Percentiles rank a stretch among this genome's conserved stretches.
Evolutionary conservation across 2,888 invertebrate genomes (phyloP).

Genomic region (Slavum lentiscoides): DNA sequence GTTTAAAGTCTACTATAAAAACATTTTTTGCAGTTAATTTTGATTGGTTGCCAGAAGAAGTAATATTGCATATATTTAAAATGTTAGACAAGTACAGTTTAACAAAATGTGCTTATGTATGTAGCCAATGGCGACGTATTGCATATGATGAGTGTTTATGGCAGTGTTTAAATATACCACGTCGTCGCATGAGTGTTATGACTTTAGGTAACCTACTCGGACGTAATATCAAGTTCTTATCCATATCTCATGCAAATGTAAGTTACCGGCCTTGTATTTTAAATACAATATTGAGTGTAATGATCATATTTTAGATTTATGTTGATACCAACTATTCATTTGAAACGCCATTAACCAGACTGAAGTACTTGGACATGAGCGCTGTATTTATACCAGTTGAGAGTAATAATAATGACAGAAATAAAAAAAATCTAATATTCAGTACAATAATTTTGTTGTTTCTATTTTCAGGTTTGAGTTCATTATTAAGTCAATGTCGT

Average conservation of each 20-base stretch:
- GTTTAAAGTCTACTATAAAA: neutral
- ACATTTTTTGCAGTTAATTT: conserved; percentile 66
- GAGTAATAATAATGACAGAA: conserved; percentile 6
- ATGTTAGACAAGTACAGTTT: conserved; percentile 79
- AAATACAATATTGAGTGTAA: neutral
- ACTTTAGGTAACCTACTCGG: conserved; percentile 75
- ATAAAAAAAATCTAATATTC: neutral
- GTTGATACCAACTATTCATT: conserved; percentile 42
- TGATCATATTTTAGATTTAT: conserved; percentile 35
- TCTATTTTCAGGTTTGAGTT: conserved; percentile 62
- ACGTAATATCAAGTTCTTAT: conserved; percentile 75
- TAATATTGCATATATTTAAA: conserved; percentile 78
- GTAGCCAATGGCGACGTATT: conserved; percentile 77
- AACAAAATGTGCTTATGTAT: conserved; percentile 73
- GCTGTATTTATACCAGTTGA: conserved; percentile 70
- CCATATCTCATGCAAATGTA: conserved; percentile 81
- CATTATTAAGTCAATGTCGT: conserved; percentile 69
- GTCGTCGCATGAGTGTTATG: conserved; percentile 69
- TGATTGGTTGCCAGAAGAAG: conserved; percentile 79
- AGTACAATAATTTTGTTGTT: neutral
- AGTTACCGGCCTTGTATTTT: conserved; percentile 55
- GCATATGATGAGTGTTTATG: conserved; percentile 84
- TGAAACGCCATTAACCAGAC: conserved; percentile 59
- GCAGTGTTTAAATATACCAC: conserved; percentile 80
- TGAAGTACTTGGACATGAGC: conserved; percentile 86